phyloP scores from a whole-genome alignment of 2,113 vertebrate species.

The Cyanocitta stelleri region DNA sequence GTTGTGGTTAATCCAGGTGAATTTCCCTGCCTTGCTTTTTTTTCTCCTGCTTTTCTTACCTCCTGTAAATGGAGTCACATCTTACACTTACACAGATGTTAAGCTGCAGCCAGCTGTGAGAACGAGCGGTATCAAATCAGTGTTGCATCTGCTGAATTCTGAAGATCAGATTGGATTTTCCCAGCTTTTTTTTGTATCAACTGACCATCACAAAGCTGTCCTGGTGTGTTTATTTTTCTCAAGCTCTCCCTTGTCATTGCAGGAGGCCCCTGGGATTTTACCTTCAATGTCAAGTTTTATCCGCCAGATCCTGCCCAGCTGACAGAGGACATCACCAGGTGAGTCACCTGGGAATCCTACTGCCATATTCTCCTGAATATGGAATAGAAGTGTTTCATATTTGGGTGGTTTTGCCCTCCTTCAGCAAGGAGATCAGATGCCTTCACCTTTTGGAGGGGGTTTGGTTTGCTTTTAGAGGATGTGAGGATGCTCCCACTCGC shows the following conservation, averaged over 20 bases:
- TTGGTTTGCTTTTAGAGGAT: not conserved
- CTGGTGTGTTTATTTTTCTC: not conserved
- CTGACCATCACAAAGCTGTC: not conserved
- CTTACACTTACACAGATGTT: not conserved
- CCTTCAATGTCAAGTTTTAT: constrained; percentile 88
- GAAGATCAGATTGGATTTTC: not conserved
- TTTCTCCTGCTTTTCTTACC: not conserved
- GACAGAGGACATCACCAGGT: constrained; percentile 98
- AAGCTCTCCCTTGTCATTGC: constrained; percentile 23
- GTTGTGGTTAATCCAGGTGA: not conserved
- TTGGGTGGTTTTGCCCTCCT: not conserved
- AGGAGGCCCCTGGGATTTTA: constrained; percentile 81
- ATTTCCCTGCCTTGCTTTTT: not conserved
- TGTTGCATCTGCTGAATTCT: not conserved
- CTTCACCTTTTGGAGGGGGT: not conserved
- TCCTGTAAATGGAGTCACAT: not conserved
- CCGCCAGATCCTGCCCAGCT: constrained; percentile 95
- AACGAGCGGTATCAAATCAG: not conserved
- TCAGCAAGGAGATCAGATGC: not conserved
- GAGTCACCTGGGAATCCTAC: not conserved
- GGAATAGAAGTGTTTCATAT: not conserved
- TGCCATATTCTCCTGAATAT: not conserved
- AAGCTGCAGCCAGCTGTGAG: not conserved
- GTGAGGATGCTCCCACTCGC: not conserved
- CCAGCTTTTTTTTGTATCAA: not conserved